phyloP scores from a whole-genome alignment of 2,888 invertebrate genomes.

The Axea sp. region DNA sequence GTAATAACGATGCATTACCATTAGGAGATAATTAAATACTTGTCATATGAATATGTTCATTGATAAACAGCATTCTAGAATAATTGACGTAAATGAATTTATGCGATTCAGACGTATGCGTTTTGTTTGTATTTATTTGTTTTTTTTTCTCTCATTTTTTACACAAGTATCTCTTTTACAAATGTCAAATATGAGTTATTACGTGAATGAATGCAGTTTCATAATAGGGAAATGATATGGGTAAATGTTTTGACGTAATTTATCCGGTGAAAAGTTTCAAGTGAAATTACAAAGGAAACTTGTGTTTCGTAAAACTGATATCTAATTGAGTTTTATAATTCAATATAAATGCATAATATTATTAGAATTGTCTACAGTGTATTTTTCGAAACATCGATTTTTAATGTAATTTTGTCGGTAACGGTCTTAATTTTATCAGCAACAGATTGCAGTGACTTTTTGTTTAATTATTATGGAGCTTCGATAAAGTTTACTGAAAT shows the following conservation, averaged over 20 bases:
- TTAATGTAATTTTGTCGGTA: no score
- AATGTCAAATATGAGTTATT: slow-evolving; percentile 1
- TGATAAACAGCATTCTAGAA: slow-evolving; percentile 3
- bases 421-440: no score
- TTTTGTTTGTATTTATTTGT: slow-evolving; percentile 6
- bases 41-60: not conserved
- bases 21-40: no score
- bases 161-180: slow-evolving; percentile 1
- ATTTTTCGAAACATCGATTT: no score
- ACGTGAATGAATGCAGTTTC: slow-evolving; percentile 20
- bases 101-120: not conserved
- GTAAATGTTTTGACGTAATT: not conserved
- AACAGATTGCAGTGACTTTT: no score
- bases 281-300: not conserved
- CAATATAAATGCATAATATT: no score
- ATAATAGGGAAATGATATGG: slow-evolving; percentile 9
- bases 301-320: not conserved
- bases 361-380: no score
- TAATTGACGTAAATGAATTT: slow-evolving; percentile 15
- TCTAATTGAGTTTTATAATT: no score
- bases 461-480: no score
- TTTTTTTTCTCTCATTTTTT: not conserved
- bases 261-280: not conserved
- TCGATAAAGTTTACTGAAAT: no score
- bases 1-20: no score